A percentile compares a stretch with the other conserved stretches of the same genome.
Evolutionary conservation across 2,113 vertebrate species (phyloP).

Genomic region (Amblyornis subalaris): DNA sequence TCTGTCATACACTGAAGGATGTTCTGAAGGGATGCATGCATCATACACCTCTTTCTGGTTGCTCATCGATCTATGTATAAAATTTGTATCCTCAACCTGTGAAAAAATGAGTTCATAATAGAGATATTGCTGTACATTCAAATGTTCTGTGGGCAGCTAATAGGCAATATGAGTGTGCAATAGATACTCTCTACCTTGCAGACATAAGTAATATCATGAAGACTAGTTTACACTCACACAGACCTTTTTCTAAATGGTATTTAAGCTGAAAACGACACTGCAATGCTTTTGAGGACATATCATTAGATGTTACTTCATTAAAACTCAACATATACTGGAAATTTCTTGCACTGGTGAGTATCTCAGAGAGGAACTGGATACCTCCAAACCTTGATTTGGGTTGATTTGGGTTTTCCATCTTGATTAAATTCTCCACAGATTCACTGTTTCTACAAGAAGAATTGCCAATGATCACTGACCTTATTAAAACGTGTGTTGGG

Average conservation of each 20-base stretch:
- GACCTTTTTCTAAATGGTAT: not conserved
- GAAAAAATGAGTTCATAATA: not conserved
- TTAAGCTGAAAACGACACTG: not conserved
- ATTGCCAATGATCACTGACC: not conserved
- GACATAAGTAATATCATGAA: not conserved
- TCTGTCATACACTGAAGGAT: not conserved
- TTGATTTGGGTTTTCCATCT: not conserved
- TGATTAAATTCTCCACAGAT: not conserved
- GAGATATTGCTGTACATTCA: not conserved
- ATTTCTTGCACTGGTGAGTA: not conserved
- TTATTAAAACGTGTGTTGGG: not conserved
- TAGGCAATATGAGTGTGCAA: not conserved
- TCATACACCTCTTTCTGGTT: not conserved
- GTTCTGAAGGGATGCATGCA: not conserved
- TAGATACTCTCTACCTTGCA: not conserved
- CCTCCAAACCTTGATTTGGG: not conserved
- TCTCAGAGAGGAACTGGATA: rapidly evolving
- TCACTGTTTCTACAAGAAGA: not conserved
- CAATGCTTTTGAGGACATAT: not conserved
- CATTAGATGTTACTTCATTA: not conserved
- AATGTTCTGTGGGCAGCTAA: not conserved
- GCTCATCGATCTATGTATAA: not conserved
- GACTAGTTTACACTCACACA: not conserved
- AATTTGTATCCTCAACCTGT: not conserved
- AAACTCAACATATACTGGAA: not conserved